phyloP scores from a whole-genome alignment of 2,888 invertebrate species.

The Drosophila anomelani region DNA sequence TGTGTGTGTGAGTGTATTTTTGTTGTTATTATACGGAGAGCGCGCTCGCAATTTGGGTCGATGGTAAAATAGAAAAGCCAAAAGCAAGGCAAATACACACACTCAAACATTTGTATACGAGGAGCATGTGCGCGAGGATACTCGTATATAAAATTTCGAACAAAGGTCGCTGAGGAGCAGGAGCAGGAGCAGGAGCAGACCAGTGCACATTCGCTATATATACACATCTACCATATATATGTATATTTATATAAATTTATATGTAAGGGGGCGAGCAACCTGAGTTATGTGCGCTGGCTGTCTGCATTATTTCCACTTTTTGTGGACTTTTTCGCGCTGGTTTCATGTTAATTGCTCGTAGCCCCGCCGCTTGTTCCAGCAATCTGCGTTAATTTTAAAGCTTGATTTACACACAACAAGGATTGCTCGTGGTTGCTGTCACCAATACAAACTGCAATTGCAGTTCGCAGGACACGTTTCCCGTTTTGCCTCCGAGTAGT shows the following conservation, averaged over 20 bases:
- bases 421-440: slow-evolving; percentile 16
- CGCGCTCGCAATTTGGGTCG: slow-evolving; percentile 79
- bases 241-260: slow-evolving; percentile 14
- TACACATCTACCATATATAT: neutral
- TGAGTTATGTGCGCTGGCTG: slow-evolving; percentile 39
- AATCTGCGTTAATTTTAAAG: slow-evolving; percentile 80
- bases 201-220: slow-evolving; percentile 58
- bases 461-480: slow-evolving; percentile 66
- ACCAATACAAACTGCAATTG: slow-evolving; percentile 51
- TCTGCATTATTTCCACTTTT: slow-evolving; percentile 49
- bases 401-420: slow-evolving; percentile 76
- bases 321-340: slow-evolving; percentile 52
- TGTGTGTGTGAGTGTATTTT: slow-evolving; percentile 42
- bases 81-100: slow-evolving; percentile 66
- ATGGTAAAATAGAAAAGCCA: slow-evolving; percentile 81
- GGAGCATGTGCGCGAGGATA: slow-evolving; percentile 14
- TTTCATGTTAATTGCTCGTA: slow-evolving; percentile 78
- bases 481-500: slow-evolving; percentile 30
- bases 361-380: slow-evolving; percentile 78
- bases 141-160: slow-evolving; percentile 49
- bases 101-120: slow-evolving; percentile 43
- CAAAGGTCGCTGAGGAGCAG: slow-evolving; percentile 67
- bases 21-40: slow-evolving; percentile 53
- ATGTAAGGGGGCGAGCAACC: slow-evolving; percentile 23
- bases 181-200: slow-evolving; percentile 30